phyloP scores from a whole-genome alignment of 53 echinoderm and acorn worm species.

The Paracentrotus lividus region DNA sequence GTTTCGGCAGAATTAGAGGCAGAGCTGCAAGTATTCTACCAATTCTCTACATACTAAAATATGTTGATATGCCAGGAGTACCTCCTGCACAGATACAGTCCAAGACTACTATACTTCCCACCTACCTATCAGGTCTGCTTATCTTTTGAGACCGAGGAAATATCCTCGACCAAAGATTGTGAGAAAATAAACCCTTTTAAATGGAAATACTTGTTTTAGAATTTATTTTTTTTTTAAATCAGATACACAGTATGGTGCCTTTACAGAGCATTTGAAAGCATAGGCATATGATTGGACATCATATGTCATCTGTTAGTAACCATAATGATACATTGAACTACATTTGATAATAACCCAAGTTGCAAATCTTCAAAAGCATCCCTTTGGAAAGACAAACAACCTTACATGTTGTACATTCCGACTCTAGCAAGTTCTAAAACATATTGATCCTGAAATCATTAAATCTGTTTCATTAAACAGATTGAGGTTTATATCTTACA shows the following conservation, averaged over 20 bases:
- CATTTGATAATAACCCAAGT: background rate
- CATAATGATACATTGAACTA: background rate
- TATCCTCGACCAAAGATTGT: no score
- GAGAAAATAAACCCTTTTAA: no score
- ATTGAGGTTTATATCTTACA: background rate
- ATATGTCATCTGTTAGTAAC: background rate
- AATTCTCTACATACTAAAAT: background rate
- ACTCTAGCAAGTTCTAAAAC: background rate
- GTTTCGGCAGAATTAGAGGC: slow-evolving; percentile 11
- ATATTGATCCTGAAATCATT: background rate
- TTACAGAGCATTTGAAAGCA: background rate
- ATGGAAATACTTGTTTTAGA: background rate
- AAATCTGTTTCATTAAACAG: background rate
- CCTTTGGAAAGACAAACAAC: background rate
- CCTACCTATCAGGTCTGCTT: no score
- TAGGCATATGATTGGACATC: no score
- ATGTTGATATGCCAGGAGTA: background rate
- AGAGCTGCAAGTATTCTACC: background rate
- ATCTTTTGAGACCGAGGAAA: background rate
- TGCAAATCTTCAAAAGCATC: background rate
- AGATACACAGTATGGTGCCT: background rate
- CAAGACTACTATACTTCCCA: background rate
- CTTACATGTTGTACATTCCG: background rate
- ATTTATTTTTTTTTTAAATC: background rate
- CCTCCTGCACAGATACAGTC: background rate